phyloP scores from a whole-genome alignment of 2,113 vertebrate genomes.

The Mirza zaza region DNA sequence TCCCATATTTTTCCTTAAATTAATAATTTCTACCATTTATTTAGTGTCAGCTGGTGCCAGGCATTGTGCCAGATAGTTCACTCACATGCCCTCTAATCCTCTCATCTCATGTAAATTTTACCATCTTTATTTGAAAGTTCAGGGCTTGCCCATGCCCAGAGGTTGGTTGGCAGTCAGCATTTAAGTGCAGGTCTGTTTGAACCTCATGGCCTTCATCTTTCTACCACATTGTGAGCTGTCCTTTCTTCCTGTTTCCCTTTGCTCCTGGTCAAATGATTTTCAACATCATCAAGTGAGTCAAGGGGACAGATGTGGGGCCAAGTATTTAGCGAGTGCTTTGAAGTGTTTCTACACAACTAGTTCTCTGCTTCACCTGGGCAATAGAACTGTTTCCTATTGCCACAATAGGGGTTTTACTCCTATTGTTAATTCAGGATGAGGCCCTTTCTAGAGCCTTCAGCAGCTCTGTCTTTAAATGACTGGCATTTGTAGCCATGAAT shows the following conservation, averaged over 20 bases:
- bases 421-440: neutral
- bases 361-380: neutral
- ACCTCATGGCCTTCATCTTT: neutral
- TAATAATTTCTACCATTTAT: conserved; percentile 5
- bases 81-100: neutral
- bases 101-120: neutral
- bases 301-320: neutral
- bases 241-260: neutral
- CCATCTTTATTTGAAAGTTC: neutral
- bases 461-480: neutral
- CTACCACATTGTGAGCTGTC: rapidly evolving
- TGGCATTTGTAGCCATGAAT: neutral
- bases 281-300: neutral
- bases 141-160: neutral
- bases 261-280: neutral
- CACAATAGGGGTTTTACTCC: neutral
- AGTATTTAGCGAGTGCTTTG: neutral
- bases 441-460: neutral
- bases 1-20: neutral
- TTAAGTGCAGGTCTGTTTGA: neutral
- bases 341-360: neutral
- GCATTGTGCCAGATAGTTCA: neutral
- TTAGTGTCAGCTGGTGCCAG: neutral
- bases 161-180: neutral
- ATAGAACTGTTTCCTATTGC: neutral